phyloP scores from a whole-genome alignment of 2,797 vertebrate genomes.

The Lagodon rhomboides region DNA sequence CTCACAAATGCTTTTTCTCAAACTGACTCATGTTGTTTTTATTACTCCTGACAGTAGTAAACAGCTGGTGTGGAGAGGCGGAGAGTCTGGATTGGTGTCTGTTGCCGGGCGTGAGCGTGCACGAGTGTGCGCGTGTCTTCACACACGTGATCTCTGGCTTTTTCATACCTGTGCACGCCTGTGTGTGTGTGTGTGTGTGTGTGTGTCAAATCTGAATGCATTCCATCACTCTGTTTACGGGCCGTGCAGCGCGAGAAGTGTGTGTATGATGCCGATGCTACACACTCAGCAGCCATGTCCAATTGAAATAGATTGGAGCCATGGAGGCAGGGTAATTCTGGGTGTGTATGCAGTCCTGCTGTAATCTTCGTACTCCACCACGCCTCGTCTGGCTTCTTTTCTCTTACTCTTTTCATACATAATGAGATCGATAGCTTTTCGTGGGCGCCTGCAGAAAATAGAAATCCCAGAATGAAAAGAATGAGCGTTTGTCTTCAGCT shows the following conservation, averaged over 20 bases:
- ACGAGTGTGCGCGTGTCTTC: slow-evolving; percentile 21
- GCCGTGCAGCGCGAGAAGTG: slow-evolving; percentile 53
- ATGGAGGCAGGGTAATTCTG: slow-evolving; percentile 63
- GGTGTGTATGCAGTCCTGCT: slow-evolving; percentile 57
- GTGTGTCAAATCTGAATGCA: slow-evolving; percentile 61
- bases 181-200: slow-evolving; percentile 25
- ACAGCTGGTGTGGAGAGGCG: slow-evolving; percentile 74
- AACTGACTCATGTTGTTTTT: slow-evolving; percentile 76
- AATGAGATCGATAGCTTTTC: slow-evolving; percentile 69
- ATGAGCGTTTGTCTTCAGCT: not conserved
- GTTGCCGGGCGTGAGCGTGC: slow-evolving; percentile 22
- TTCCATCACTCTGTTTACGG: slow-evolving; percentile 59
- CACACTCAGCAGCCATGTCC: slow-evolving; percentile 79
- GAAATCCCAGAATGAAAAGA: slow-evolving; percentile 51
- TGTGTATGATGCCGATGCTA: slow-evolving; percentile 59
- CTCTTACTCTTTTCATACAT: slow-evolving; percentile 60
- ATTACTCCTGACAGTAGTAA: slow-evolving; percentile 78
- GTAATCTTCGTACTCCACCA: slow-evolving; percentile 61
- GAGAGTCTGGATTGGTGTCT: slow-evolving; percentile 58
- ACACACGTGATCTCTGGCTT: slow-evolving; percentile 10
- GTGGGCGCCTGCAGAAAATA: slow-evolving; percentile 47
- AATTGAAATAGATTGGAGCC: slow-evolving; percentile 84
- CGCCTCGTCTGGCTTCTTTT: slow-evolving; percentile 58
- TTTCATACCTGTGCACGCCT: slow-evolving; percentile 6
- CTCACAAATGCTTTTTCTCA: slow-evolving; percentile 73